These are phyloP conservation scores for Phyllostomus discolor DNA, from an alignment of 2,113 vertebrate genomes.

Conservation along the genomic window DNA sequence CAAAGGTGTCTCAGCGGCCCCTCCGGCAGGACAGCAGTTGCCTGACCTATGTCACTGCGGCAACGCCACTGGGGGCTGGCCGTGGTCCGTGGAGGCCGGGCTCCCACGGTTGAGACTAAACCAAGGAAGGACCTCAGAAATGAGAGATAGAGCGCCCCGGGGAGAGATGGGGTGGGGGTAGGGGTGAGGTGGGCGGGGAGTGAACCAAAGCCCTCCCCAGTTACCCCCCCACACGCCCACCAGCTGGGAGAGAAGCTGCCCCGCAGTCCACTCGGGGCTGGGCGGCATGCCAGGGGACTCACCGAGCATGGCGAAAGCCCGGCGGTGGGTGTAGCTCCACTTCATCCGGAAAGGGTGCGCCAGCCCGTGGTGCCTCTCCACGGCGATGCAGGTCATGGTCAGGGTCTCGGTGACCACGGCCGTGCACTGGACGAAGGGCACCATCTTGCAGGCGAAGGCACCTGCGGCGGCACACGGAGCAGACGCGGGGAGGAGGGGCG, in stretches of 20 bases:
- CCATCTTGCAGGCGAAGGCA: conserved; percentile 85
- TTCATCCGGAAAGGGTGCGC: conserved; percentile 84
- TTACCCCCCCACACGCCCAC: fast-evolving
- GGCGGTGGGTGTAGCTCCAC: conserved; percentile 81
- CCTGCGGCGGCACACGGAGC: conserved; percentile 67
- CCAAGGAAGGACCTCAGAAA: not conserved
- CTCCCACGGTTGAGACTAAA: not conserved
- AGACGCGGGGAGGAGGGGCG: no score
- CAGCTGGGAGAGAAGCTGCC: fast-evolving
- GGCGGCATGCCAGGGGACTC: not conserved
- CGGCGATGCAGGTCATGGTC: conserved; percentile 85
- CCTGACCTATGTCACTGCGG: not conserved
- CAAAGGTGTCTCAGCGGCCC: not conserved
- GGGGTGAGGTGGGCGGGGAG: fast-evolving
- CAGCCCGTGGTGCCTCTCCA: conserved; percentile 86
- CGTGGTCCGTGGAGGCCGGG: not conserved
- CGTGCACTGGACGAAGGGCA: conserved; percentile 82
- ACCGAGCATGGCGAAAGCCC: conserved; percentile 84
- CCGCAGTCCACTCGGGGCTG: not conserved
- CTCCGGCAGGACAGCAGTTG: not conserved
- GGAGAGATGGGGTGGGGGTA: not conserved
- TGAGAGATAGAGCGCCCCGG: not conserved
- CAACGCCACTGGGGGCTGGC: no score
- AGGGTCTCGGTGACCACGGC: conserved; percentile 85
- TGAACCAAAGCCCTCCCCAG: not conserved